These are phyloP conservation scores for Plutella xylostella DNA, from an alignment of 2,888 invertebrate genomes.

Conservation along the genomic window DNA sequence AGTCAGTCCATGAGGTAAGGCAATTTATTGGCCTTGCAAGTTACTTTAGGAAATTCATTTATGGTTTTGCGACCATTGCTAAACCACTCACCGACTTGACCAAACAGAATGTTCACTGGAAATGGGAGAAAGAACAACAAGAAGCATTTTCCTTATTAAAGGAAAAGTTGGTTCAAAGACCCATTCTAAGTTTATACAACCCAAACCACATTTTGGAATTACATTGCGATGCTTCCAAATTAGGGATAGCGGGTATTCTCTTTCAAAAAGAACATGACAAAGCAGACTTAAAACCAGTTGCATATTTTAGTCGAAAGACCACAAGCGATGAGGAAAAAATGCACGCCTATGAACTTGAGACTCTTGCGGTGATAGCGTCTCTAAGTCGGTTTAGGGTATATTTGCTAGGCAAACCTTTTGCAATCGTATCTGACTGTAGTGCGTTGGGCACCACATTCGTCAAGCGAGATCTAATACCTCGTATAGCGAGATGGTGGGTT, in stretches of 20 bases:
- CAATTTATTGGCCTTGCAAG: neutral
- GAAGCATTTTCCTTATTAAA: neutral
- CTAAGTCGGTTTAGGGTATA: constrained; percentile 19
- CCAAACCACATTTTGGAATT: constrained; percentile 20
- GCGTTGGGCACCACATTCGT: constrained; percentile 11
- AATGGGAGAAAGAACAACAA: neutral
- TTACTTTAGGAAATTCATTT: neutral
- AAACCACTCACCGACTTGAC: neutral
- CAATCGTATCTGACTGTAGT: constrained; percentile 22
- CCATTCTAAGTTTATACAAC: neutral
- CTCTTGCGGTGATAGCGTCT: constrained; percentile 17
- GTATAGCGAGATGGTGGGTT: constrained; percentile 29
- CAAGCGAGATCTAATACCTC: constrained; percentile 24
- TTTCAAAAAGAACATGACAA: neutral
- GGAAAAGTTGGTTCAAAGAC: neutral
- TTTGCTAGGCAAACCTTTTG: constrained; percentile 19
- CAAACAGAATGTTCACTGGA: neutral
- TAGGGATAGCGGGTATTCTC: neutral
- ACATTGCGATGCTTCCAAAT: neutral
- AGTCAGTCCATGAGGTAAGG: neutral
- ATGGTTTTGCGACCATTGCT: neutral
- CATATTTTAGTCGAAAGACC: constrained; percentile 12
- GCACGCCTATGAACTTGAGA: constrained; percentile 5
- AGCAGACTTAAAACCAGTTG: neutral
- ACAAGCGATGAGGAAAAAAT: constrained; percentile 5